Evolutionary conservation across 2,797 vertebrate genomes (phyloP).

Genomic region (Helarctos malayanus): DNA sequence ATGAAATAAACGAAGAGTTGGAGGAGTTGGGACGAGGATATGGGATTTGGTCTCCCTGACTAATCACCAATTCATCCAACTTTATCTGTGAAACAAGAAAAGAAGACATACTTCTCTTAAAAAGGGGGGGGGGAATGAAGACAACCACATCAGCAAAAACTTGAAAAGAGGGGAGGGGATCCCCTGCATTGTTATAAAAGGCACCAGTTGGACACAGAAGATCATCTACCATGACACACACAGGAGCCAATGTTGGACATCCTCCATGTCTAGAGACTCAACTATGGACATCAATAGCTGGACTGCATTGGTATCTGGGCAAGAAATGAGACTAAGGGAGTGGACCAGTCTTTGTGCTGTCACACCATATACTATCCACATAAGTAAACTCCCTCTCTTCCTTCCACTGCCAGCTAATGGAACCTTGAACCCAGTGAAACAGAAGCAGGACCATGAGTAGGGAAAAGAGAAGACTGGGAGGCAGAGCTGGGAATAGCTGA

Average conservation of each 20-base stretch:
- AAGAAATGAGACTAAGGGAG: not conserved
- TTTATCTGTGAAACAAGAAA: conserved; percentile 80
- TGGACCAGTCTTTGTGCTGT: not conserved
- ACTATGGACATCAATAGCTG: not conserved
- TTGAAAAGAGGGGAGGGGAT: not conserved
- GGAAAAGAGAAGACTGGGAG: not conserved
- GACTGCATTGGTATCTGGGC: not conserved
- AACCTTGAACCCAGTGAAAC: not conserved
- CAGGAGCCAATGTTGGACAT: not conserved
- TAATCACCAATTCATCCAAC: conserved; percentile 81
- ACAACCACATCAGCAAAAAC: not conserved
- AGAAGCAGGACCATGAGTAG: not conserved
- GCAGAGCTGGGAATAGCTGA: not conserved
- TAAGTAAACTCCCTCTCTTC: not conserved
- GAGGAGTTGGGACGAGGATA: conserved; percentile 95
- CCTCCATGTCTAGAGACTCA: not conserved
- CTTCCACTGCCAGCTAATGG: not conserved
- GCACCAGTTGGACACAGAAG: not conserved
- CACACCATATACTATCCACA: not conserved
- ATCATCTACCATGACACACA: not conserved
- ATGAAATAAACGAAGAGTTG: conserved; percentile 78
- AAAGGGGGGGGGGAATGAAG: not conserved
- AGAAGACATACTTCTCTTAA: conserved; percentile 76
- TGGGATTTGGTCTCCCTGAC: conserved; percentile 97
- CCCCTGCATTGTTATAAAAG: not conserved